Base-by-base conservation (phyloP, 2,888 invertebrate genomes). In the Sesia bembeciformis region DNA sequence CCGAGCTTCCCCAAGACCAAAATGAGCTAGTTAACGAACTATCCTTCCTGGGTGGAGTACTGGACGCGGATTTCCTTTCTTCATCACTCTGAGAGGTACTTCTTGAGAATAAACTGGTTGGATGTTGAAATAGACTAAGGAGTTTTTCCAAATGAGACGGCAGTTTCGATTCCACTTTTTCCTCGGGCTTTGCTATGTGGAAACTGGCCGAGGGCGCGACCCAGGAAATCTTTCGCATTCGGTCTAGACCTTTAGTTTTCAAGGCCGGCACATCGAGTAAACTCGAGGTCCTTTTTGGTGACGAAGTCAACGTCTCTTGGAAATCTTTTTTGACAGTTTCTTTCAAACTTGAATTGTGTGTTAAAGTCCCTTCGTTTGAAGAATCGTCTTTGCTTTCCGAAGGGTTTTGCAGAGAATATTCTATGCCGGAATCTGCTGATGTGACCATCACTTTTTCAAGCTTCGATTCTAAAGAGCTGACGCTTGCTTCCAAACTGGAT, bases 141-240 rank as follows among this genome's bases (percentile, higher is more conserved):
- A 94, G 73, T 67, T 92, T 93, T 59, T 93, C 93, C 53, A 94
- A 80, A 67, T 93, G 91, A 4, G 92, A 90, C 0, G 92, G 91
- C 8, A 81, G 55, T 58, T 90, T 90, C 0, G 72, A 63, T 7
- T 87, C 87, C 0, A 63, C 55, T 53, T 79, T 81, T 3, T 88
- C 87, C 4, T 88, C 85, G 3, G 75, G 75, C 57, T 74, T 76
- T 0, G 84, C 80, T 60, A 86, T 72, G 50, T 84, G 78, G 62
- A 87, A 83, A 57, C 85, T 81, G 1, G 87, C 68, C 1, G 89
- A 83, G 0, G 91, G 90, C 3, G 90, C 89, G 7, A 92, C 91
- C 91, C 91, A 92, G 0, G 92, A 92, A 49, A 92, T 90, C 76
- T 93, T 93, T 8, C 93, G 81, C 67, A 89, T 87, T 8, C 91